Evolutionary conservation across 2,797 vertebrate genomes (phyloP).

Genomic region (Sarcophilus harrisii): DNA sequence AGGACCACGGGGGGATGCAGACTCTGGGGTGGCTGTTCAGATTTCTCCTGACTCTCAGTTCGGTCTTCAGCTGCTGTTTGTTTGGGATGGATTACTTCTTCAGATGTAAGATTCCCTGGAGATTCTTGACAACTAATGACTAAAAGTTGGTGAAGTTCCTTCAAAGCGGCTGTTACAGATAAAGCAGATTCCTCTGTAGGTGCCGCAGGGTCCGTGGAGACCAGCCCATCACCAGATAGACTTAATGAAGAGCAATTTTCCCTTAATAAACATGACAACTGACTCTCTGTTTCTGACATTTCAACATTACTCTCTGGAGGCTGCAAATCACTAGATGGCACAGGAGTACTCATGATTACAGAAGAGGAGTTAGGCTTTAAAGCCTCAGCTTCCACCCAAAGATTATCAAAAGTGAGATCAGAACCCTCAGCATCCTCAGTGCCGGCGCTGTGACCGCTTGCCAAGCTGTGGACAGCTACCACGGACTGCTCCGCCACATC

Average conservation of each 20-base stretch:
- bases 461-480: background rate
- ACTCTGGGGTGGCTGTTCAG: conserved; percentile 44
- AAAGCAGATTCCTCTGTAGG: conserved; percentile 84
- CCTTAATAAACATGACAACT: background rate
- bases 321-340: conserved; percentile 6
- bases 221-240: conserved; percentile 60
- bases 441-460: conserved; percentile 12
- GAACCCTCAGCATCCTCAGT: rapidly evolving
- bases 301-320: conserved; percentile 54
- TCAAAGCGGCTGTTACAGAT: conserved; percentile 93
- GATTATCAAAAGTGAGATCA: background rate
- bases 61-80: conserved; percentile 46
- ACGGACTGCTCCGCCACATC: conserved; percentile 68
- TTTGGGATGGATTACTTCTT: conserved; percentile 64
- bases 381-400: conserved; percentile 76
- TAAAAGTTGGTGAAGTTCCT: conserved; percentile 94
- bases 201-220: conserved; percentile 60
- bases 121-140: conserved; percentile 87
- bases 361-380: conserved; percentile 45
- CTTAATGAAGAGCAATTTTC: conserved; percentile 40
- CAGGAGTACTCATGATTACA: background rate
- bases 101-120: conserved; percentile 56
- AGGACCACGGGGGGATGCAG: background rate
- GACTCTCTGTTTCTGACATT: conserved; percentile 40
- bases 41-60: conserved; percentile 26